Evolutionary conservation across 1,140 invertebrate species (phyloP).

Genomic region (Parasteatoda tepidariorum): DNA sequence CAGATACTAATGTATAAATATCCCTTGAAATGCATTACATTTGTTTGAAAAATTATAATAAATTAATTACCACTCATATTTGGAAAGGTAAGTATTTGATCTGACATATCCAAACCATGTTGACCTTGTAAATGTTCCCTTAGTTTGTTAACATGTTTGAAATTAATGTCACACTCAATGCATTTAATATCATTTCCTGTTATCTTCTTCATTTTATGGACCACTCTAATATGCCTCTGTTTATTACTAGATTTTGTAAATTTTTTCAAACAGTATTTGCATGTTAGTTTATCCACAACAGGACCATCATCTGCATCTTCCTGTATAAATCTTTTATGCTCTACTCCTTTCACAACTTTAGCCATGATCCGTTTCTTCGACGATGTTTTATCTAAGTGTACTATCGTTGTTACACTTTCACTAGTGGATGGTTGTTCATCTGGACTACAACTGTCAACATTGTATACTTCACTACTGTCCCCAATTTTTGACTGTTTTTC

Average conservation of each 20-base stretch:
- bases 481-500: no score
- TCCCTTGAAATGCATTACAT: no score
- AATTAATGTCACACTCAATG: slow-evolving; percentile 16
- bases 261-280: neutral
- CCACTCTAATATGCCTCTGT: neutral
- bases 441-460: neutral
- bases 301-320: neutral
- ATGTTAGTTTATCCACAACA: slow-evolving; percentile 18
- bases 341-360: neutral
- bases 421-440: neutral
- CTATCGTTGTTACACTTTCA: neutral
- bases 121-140: neutral
- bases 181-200: slow-evolving; percentile 14
- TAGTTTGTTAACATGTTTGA: neutral
- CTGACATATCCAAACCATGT: neutral
- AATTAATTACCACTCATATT: slow-evolving; percentile 19
- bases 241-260: neutral
- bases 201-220: slow-evolving; percentile 14
- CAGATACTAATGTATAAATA: no score
- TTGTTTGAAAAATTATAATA: no score
- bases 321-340: neutral
- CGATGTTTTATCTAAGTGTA: neutral
- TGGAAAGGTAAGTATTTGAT: neutral
- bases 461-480: neutral
- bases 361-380: neutral